A percentile compares a stretch with the other conserved stretches of the same genome.
phyloP scores from a whole-genome alignment of 2,888 invertebrate genomes.

The Cyaniris semiargus region DNA sequence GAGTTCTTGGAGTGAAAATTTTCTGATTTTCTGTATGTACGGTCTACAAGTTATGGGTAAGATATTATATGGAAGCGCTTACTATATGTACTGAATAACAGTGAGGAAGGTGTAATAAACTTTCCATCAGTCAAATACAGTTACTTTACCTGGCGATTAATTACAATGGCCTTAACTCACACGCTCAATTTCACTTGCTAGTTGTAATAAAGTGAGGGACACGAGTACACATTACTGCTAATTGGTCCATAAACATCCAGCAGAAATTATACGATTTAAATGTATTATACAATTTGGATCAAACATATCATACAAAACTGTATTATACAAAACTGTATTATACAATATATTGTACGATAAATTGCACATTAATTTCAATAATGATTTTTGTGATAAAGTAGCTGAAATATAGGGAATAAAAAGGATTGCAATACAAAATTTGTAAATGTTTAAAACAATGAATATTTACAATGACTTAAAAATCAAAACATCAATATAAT shows the following conservation, averaged over 20 bases:
- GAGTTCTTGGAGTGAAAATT: not conserved
- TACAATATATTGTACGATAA: no score
- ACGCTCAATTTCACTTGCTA: conserved; percentile 14
- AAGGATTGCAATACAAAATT: no score
- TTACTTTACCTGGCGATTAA: conserved; percentile 37
- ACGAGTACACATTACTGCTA: not conserved
- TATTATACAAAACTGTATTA: not conserved
- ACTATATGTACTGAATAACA: no score
- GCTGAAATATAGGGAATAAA: no score
- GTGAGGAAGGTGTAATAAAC: not conserved
- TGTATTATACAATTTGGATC: not conserved
- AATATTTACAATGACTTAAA: not conserved
- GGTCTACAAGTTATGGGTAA: not conserved
- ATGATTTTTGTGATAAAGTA: no score
- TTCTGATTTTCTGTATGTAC: not conserved
- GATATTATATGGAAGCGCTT: not conserved
- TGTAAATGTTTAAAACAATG: not conserved
- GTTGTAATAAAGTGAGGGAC: conserved; percentile 9
- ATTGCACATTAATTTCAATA: no score
- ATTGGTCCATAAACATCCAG: not conserved
- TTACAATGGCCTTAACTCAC: conserved; percentile 35
- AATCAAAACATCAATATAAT: not conserved
- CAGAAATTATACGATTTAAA: not conserved
- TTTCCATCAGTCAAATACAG: conserved; percentile 41
- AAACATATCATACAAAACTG: not conserved